phyloP scores from a whole-genome alignment of 2,113 vertebrate species.

The Charina bottae region DNA sequence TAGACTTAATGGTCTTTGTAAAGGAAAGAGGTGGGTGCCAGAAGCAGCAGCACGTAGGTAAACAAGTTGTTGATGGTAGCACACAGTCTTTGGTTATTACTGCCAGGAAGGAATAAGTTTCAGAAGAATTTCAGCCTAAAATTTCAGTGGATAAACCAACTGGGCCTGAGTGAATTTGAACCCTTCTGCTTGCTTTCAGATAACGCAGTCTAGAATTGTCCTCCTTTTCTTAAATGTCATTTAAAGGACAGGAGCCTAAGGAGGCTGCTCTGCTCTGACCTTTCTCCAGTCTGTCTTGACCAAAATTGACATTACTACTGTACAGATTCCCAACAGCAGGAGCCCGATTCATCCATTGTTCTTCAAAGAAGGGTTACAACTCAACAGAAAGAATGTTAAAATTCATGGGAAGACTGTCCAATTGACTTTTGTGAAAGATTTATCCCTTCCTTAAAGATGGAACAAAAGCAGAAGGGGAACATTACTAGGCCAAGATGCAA shows the following conservation, averaged over 20 bases:
- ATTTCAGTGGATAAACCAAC: neutral
- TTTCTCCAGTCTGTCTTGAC: neutral
- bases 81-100: neutral
- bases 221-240: slow-evolving; percentile 4
- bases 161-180: neutral
- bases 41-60: neutral
- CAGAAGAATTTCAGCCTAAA: neutral
- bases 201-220: neutral
- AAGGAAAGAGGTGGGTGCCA: neutral
- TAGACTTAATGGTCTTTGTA: neutral
- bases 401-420: neutral
- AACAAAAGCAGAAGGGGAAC: slow-evolving; percentile 17
- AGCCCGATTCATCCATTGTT: neutral
- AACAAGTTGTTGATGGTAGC: neutral
- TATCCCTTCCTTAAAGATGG: slow-evolving; percentile 20
- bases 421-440: neutral
- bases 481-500: slow-evolving; percentile 12
- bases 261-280: neutral
- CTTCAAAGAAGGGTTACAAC: neutral
- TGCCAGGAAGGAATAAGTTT: neutral
- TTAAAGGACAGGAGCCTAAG: neutral
- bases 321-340: neutral
- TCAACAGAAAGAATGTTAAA: neutral
- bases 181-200: neutral
- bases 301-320: neutral